Base-by-base conservation (phyloP, 1,140 invertebrate species). In the Adelges cooleyi region DNA sequence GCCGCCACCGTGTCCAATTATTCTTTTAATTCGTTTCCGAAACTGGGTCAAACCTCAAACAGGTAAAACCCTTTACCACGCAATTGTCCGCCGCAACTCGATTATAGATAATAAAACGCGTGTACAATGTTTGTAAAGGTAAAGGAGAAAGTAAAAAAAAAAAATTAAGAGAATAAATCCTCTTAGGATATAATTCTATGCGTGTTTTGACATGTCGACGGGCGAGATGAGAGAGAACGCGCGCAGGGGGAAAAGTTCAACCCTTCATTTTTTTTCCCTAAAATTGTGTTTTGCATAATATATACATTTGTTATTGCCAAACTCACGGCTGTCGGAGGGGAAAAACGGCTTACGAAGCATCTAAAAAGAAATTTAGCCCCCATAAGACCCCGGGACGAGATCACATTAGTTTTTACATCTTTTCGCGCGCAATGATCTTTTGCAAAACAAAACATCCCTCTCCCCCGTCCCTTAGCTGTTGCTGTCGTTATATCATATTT, bases 381-480 rank as follows among this genome's bases (percentile, higher is more conserved):
- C 29, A 33, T 33, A 18, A 44, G 53, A 56, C 36, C 52, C 52
- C n/a, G 56, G 10, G 27, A 46, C 11, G 29, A 5, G 29, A 33
- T 33, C 5, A 5, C 56, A 48, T 62, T 62, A 62, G n/a, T 33
- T 62, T 62, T 62, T 62, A 62, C 18, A 33, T 33, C 29, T n/a
- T n/a, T n/a, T 6, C 29, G 11, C 5, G 29, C 11, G 42, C 56
- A 46, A 62, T 13, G 56, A 62, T 62, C 25, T 62, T 62, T 62
- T 33, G 56, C 42, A 62, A 40, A 29, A 29, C 42, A 18, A 23
- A 40, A 42, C 29, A 33, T 33, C 11, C 29, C 29, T 33, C 29
- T 33, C 11, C 29, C 29, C 29, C 29, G 5, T 33, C 5, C 29
- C 29, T 6, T 33, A 11, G 11, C 5, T n/a, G n/a, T n/a, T n/a